These are phyloP conservation scores for Melanostoma scalare DNA, from an alignment of 2,888 invertebrate species.

Conservation along the genomic window DNA sequence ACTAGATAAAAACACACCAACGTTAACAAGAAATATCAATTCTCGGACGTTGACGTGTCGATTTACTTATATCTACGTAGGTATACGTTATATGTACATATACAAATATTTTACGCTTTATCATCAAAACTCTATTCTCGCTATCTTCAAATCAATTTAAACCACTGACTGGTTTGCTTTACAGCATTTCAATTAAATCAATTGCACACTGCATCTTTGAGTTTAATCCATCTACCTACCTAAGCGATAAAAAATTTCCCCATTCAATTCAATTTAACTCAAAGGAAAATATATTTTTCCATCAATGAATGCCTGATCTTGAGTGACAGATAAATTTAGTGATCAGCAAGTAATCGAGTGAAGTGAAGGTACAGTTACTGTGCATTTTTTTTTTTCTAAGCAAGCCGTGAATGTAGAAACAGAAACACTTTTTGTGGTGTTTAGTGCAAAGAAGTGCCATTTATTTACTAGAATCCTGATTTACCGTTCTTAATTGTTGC, in stretches of 20 bases:
- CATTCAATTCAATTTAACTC: neutral
- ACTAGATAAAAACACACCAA: no score
- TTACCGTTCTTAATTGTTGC: slow-evolving; percentile 58
- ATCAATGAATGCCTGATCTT: slow-evolving; percentile 5
- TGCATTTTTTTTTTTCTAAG: neutral
- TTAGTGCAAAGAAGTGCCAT: slow-evolving; percentile 23
- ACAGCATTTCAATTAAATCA: neutral
- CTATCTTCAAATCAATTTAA: no score
- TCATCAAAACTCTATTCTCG: no score
- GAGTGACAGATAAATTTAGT: slow-evolving; percentile 26
- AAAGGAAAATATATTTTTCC: slow-evolving; percentile 13
- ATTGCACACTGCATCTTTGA: neutral
- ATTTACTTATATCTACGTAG: no score
- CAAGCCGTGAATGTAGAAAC: neutral
- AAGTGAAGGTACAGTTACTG: slow-evolving; percentile 14
- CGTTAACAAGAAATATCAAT: no score
- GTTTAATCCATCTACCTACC: neutral
- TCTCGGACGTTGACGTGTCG: no score
- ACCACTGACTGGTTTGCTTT: neutral
- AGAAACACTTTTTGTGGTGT: slow-evolving; percentile 23
- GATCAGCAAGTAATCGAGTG: slow-evolving; percentile 22
- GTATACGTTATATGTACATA: no score
- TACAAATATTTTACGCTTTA: no score
- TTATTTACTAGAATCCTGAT: slow-evolving; percentile 22
- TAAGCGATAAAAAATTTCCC: neutral